Evolutionary conservation across 2,888 invertebrate genomes (phyloP).

Genomic region (Alloscopus bannaensis): DNA sequence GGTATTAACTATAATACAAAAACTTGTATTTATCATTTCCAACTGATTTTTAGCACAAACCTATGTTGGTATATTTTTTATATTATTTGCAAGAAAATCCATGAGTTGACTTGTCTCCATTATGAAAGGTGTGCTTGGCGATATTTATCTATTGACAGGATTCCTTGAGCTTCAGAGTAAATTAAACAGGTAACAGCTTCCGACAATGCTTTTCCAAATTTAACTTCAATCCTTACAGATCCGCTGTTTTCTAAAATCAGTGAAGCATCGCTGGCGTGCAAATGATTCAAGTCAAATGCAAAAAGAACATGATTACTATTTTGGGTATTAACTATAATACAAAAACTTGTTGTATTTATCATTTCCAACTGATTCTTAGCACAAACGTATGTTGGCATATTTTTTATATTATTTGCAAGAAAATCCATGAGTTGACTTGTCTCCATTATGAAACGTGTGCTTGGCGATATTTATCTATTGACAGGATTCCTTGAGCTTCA

Average conservation of each 20-base stretch:
- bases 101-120: neutral
- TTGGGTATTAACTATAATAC: constrained; percentile 15
- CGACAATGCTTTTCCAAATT: constrained; percentile 14
- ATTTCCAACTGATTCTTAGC: constrained; percentile 5
- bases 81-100: neutral
- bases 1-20: constrained; percentile 17
- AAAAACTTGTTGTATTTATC: neutral
- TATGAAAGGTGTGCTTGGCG: constrained; percentile 6
- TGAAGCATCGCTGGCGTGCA: neutral
- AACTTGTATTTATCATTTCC: neutral
- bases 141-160: constrained; percentile 20
- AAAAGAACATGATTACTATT: constrained; percentile 16
- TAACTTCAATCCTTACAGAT: constrained; percentile 22
- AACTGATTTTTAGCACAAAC: constrained; percentile 16
- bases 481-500: constrained; percentile 19
- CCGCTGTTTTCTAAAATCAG: constrained; percentile 31
- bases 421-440: neutral
- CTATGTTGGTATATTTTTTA: neutral
- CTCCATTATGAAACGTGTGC: constrained; percentile 10
- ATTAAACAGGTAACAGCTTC: constrained; percentile 30
- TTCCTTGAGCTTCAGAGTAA: constrained; percentile 26
- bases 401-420: neutral
- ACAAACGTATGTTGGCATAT: neutral
- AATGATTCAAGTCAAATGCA: constrained; percentile 32
- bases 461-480: constrained; percentile 18